Base-by-base conservation (phyloP, 2,113 vertebrate species). In the Gobiocypris rarus region DNA sequence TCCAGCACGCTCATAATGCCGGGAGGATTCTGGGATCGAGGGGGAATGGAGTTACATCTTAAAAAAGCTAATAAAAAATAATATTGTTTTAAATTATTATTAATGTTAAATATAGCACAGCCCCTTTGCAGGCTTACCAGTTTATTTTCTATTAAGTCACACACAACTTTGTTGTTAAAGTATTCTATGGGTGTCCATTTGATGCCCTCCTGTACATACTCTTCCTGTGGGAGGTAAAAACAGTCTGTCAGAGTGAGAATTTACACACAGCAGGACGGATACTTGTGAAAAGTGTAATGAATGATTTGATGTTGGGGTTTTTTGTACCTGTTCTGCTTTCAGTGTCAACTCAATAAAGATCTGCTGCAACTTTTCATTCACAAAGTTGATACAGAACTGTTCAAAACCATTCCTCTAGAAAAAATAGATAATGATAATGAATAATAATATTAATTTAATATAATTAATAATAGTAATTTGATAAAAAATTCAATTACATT, bases 321-420 rank as follows among this genome's bases (percentile, higher is more conserved):
- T 26, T 0, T 0, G 0, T 92, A 99, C 98, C 96, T 99, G 98
- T 90, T 99, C 98, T 10, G 97, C 97, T 90, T 99, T 99, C 89
- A 99, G 93, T 3, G 98, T 99, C 90, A 99, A 91, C 86, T 99
- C 98, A 1, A 99, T 99, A 81, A 99, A 99, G 91, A 99, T 99
- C 90, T 99, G 98, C 82, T 99, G 98, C 43, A 99, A 94, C 86
- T 99, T 99, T 91, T 99, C 98, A 0, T 99, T 99, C 86, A 99
- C 98, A 82, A 99, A 99, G 90, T 99, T 99, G 87, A 99, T 99
- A 84, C 98, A 99, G 94, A 99, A 99, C 87, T 99, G 98, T 89
- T 99, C 98, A 75, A 99, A 99, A 61, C 98, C 98, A 0, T 99
- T 99, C 94, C 89, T 98, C 98, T 99, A 92, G 22, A 43, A 87